These are phyloP conservation scores for Neodontobutis hainanensis DNA, from an alignment of 2,113 vertebrate species.

Conservation along the genomic window DNA sequence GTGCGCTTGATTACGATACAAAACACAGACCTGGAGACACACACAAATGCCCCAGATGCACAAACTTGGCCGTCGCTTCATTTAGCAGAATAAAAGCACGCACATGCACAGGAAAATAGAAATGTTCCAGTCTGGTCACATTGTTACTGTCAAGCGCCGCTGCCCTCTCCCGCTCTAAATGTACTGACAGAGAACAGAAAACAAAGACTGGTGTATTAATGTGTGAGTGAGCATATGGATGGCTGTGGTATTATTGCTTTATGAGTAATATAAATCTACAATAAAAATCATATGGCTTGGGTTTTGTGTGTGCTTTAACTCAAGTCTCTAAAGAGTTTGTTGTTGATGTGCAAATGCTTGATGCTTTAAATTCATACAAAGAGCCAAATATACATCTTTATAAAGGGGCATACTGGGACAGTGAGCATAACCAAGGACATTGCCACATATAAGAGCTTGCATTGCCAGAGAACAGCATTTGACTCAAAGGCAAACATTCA, in stretches of 20 bases:
- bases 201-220: conserved; percentile 34
- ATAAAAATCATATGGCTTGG: too few species aligned
- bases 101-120: not conserved
- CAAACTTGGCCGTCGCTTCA: conserved; percentile 13
- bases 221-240: not conserved
- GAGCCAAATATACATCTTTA: not conserved
- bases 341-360: not conserved
- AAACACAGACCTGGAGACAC: conserved; percentile 51
- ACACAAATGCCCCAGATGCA: conserved; percentile 26
- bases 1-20: conserved; percentile 47
- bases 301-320: too few species aligned
- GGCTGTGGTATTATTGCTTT: not conserved
- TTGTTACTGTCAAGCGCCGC: conserved; percentile 39
- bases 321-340: not conserved
- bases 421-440: too few species aligned
- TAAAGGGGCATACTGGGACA: too few species aligned
- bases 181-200: conserved; percentile 54
- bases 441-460: too few species aligned
- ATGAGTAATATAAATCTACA: too few species aligned
- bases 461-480: too few species aligned
- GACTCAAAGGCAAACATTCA: too few species aligned
- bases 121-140: conserved; percentile 33
- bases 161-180: conserved; percentile 24
- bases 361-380: not conserved
- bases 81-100: conserved; percentile 22